Evolutionary conservation across 2,888 invertebrate species (phyloP), one percentile per base, ranked within the genome.

Genomic region (Pharmacophagus antenor): DNA sequence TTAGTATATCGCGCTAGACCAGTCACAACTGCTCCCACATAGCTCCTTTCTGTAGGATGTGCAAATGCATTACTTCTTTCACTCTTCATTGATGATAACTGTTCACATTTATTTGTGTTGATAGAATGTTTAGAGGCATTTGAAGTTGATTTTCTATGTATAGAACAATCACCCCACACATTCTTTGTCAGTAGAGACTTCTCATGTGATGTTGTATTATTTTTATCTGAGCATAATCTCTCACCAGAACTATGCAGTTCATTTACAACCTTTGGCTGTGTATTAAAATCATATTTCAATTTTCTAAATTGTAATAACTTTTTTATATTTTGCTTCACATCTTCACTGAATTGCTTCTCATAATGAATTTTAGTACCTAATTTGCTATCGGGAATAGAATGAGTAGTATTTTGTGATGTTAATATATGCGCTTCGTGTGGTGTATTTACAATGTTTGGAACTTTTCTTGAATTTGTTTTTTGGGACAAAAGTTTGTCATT

Each of bases 251-350:
- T 48, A 21, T 23, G 46, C 17, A 56, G 23, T 18, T 51, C 17
- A 41, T 18, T 18, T 17, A 12, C n/a, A 52, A 8, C 17, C 1
- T 50, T 57, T 25, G 2, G 64, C 62, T 54, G 61, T 58, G 55
- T 62, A 66, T 42, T 65, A 17, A 65, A 22, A 8, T 70, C 60
- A 31, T 60, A 62, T 63, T 74, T 80, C 46, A 77, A 70, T 23
- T 76, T 74, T 53, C 87, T 73, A 63, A 76, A 83, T 42, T 84
- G 77, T 42, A 89, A 65, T 2, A 89, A 70, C 64, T 76, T 80
- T 4, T 74, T 65, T 51, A 89, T 74, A 65, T 75, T 79, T 18
- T 72, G 71, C 61, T 81, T 87, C 0, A 84, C 78, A 2, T 77
- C 72, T 21, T 79, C 76, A 15, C 65, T 62, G 6, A 54, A n/a